Percentiles rank a stretch among this genome's conserved stretches.
Conservation (phyloP, 2,113 vertebrate genomes). For the Ellobius talpinus region DNA sequence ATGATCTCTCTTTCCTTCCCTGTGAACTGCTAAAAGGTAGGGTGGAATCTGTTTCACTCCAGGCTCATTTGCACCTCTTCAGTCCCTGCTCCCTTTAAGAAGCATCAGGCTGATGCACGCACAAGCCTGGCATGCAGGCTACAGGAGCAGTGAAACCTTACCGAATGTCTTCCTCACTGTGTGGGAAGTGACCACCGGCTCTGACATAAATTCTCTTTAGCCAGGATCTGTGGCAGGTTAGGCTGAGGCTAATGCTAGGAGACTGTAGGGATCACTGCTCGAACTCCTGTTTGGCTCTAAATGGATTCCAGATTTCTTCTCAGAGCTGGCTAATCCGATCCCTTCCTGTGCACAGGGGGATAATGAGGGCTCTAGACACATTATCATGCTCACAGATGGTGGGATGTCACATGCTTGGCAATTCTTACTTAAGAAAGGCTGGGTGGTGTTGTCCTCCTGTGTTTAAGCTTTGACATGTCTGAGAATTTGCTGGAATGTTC, state of each 20-base stretch:
- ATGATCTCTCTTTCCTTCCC: conserved; percentile 55
- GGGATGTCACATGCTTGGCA: not conserved
- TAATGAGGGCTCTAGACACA: not conserved
- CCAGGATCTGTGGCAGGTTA: not conserved
- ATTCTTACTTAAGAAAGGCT: conserved; percentile 6
- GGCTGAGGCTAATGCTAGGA: not conserved
- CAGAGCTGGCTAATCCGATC: not conserved
- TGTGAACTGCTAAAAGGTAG: conserved; percentile 74
- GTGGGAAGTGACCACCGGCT: no score
- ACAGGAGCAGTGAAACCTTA: conserved; percentile 56
- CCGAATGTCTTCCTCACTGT: conserved; percentile 49
- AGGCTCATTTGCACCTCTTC: conserved; percentile 72
- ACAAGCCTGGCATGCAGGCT: conserved; percentile 40
- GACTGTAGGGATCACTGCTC: not conserved
- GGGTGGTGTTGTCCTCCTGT: not conserved
- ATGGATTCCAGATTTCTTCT: conserved; percentile 17
- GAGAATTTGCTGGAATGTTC: conserved; percentile 26
- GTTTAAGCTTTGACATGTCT: not conserved
- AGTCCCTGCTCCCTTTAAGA: not conserved
- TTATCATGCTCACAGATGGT: conserved; percentile 43
- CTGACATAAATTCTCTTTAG: not conserved
- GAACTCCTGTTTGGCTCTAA: not conserved
- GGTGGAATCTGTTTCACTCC: conserved; percentile 69
- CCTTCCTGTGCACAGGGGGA: not conserved
- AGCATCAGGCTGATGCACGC: conserved; percentile 54